phyloP scores from a whole-genome alignment of 92 coral and sea anemone genomes.

The Porites divaricata region DNA sequence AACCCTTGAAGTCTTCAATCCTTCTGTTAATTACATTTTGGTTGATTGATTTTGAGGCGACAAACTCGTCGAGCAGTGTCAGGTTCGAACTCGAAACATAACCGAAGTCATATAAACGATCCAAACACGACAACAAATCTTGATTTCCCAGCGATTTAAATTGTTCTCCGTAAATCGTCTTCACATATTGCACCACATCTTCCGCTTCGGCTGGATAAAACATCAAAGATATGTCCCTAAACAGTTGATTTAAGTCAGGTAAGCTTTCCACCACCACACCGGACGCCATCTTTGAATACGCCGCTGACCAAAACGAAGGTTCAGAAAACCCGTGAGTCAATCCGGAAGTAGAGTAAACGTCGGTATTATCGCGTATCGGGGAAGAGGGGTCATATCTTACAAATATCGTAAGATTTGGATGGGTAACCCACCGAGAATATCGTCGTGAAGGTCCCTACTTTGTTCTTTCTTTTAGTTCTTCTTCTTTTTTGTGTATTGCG shows the following conservation, averaged over 20 bases:
- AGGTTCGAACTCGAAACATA: neutral
- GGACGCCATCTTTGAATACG: slow-evolving; percentile 23
- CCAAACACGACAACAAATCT: slow-evolving; percentile 7
- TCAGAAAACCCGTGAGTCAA: neutral
- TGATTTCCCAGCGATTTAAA: neutral
- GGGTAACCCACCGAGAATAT: no score
- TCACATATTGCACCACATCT: neutral
- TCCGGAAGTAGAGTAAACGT: neutral
- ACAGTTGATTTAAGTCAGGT: neutral
- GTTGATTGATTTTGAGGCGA: slow-evolving; percentile 47
- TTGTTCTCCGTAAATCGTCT: slow-evolving; percentile 16
- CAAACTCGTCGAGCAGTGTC: neutral
- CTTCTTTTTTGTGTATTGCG: no score
- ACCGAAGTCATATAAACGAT: neutral
- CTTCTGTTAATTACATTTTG: slow-evolving; percentile 24
- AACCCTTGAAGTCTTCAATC: slow-evolving; percentile 18
- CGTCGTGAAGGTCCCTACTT: no score
- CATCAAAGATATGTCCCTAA: neutral
- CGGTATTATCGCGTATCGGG: no score
- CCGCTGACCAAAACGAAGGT: neutral
- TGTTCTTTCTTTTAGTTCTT: no score
- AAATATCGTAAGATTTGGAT: no score
- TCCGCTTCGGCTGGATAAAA: slow-evolving; percentile 12
- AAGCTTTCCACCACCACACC: neutral
- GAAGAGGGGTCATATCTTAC: no score